These are phyloP conservation scores for Aelia acuminata DNA, from an alignment of 2,888 invertebrate genomes.

Conservation along the genomic window DNA sequence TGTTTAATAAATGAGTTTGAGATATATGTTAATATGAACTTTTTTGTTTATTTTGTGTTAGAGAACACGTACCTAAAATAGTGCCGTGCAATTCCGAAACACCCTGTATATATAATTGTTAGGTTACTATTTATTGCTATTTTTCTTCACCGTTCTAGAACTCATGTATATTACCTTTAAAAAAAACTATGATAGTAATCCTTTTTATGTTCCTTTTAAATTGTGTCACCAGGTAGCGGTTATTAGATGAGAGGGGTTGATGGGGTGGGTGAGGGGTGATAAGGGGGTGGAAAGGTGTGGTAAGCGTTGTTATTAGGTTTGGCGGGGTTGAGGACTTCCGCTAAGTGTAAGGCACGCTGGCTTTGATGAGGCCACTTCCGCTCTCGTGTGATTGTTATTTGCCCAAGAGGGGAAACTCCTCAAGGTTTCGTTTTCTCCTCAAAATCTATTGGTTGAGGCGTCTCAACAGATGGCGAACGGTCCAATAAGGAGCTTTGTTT, in stretches of 20 bases:
- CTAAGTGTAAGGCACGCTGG: background rate
- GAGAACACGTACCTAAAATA: too few species aligned
- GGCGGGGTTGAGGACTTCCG: background rate
- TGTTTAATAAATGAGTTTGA: too few species aligned
- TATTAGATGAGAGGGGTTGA: background rate
- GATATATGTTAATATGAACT: too few species aligned
- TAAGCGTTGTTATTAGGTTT: conserved; percentile 26
- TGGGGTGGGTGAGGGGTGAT: background rate
- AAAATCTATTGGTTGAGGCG: background rate
- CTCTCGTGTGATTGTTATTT: background rate
- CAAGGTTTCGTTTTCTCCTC: background rate
- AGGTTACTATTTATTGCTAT: too few species aligned
- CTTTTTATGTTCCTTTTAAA: background rate
- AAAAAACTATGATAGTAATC: background rate
- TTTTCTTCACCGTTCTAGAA: too few species aligned
- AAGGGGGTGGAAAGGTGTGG: background rate
- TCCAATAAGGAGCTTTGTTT: background rate
- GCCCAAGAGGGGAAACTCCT: background rate
- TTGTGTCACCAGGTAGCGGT: background rate
- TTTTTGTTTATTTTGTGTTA: too few species aligned
- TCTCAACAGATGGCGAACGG: background rate
- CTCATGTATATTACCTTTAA: background rate
- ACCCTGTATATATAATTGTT: too few species aligned
- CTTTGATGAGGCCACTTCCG: conserved; percentile 10
- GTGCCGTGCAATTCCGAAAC: too few species aligned